These are phyloP conservation scores for Procavia capensis DNA, from an alignment of 2,113 vertebrate species.

Conservation along the genomic window DNA sequence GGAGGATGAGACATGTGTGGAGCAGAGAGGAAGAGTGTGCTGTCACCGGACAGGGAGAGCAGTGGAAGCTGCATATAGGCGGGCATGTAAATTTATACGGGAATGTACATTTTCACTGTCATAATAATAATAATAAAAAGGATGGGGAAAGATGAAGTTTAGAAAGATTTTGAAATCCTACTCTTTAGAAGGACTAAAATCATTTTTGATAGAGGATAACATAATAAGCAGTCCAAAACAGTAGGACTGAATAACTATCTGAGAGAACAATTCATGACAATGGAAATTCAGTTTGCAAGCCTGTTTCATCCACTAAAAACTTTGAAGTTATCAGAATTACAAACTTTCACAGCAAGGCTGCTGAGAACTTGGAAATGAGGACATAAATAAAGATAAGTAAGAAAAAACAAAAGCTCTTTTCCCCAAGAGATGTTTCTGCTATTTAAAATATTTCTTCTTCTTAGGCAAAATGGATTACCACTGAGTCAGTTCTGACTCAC, in stretches of 20 bases:
- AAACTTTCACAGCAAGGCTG: not conserved
- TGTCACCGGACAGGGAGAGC: too few species aligned
- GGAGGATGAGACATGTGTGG: too few species aligned
- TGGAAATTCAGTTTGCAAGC: not conserved
- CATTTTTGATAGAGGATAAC: not conserved
- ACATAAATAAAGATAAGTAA: conserved; percentile 1
- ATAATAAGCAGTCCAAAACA: not conserved
- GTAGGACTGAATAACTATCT: not conserved
- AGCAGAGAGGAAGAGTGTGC: too few species aligned
- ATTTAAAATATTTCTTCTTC: not conserved
- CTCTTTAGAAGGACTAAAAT: not conserved
- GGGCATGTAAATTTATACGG: too few species aligned
- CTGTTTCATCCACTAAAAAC: not conserved
- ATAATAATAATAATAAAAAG: too few species aligned
- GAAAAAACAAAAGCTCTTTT: not conserved
- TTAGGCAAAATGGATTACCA: not conserved
- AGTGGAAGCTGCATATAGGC: too few species aligned
- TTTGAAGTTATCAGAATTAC: not conserved
- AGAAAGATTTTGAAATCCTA: not conserved
- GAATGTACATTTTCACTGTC: too few species aligned
- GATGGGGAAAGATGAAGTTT: not conserved
- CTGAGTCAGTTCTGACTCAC: not conserved
- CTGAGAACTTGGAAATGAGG: not conserved
- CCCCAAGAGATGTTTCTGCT: not conserved
- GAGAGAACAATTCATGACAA: not conserved